Percentiles rank a stretch among this genome's conserved stretches.
Conservation (phyloP, 2,113 vertebrate species). For the Danionella cerebrum region DNA sequence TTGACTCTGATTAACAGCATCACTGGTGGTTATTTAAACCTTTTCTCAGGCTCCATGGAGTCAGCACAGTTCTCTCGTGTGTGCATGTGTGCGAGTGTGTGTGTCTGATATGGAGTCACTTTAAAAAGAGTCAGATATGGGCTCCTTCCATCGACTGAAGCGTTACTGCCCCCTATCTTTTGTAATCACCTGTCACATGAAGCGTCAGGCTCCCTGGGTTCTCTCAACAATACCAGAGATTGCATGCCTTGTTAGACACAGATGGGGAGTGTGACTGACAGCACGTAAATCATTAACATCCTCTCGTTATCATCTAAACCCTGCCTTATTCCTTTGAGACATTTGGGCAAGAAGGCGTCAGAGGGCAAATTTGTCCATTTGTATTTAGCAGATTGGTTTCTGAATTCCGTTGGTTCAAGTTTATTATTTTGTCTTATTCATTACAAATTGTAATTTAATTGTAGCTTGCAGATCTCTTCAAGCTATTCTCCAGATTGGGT, state of each 20-base stretch:
- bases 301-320: constrained; percentile 8
- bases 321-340: not conserved
- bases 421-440: too few species aligned
- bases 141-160: constrained; percentile 12
- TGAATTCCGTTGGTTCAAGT: too few species aligned
- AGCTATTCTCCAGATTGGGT: too few species aligned
- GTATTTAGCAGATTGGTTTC: not conserved
- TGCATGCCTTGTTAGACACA: constrained; percentile 29
- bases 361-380: not conserved
- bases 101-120: too few species aligned
- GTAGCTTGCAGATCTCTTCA: too few species aligned
- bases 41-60: not conserved
- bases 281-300: constrained; percentile 22
- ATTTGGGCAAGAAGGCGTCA: not conserved
- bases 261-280: constrained; percentile 26
- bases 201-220: not conserved
- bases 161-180: constrained; percentile 9
- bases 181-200: not conserved
- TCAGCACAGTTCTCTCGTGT: not conserved
- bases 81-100: not conserved
- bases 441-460: too few species aligned
- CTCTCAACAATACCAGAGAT: not conserved
- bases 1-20: constrained; percentile 20
- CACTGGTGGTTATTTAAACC: constrained; percentile 21
- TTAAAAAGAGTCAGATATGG: not conserved